These are phyloP conservation scores for Mesopsocus fuscifrons DNA, from an alignment of 2,888 invertebrate species.

Conservation along the genomic window DNA sequence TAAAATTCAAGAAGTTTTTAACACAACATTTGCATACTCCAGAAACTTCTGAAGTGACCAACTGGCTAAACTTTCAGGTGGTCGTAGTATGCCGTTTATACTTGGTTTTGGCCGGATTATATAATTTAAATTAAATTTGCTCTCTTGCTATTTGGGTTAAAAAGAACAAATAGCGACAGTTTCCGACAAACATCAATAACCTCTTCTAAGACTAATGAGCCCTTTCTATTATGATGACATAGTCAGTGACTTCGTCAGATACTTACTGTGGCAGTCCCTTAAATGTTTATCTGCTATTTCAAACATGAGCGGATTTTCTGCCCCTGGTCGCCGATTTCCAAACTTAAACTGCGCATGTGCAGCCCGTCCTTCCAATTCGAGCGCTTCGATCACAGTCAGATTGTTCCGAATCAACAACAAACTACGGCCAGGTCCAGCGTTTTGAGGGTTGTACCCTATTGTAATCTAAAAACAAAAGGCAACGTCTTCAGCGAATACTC, in stretches of 20 bases:
- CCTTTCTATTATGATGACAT: too few relatives aligned
- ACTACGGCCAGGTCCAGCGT: neutral
- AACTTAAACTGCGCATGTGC: slow-evolving; percentile 74
- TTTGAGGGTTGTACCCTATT: neutral
- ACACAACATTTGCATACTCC: too few relatives aligned
- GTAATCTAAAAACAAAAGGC: neutral
- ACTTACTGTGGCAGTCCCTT: slow-evolving; percentile 37
- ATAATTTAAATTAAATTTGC: too few relatives aligned
- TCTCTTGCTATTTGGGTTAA: too few relatives aligned
- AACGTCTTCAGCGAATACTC: neutral
- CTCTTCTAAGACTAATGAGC: too few relatives aligned
- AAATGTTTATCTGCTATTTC: slow-evolving; percentile 52
- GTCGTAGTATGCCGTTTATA: too few relatives aligned
- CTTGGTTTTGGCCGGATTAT: too few relatives aligned
- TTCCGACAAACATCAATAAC: neutral
- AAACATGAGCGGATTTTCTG: slow-evolving; percentile 53
- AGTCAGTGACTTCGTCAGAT: too few relatives aligned
- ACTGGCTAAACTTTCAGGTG: too few relatives aligned
- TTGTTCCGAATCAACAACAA: slow-evolving; percentile 50
- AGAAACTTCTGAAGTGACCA: too few relatives aligned
- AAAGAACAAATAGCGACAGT: too few relatives aligned
- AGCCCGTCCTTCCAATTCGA: slow-evolving; percentile 66
- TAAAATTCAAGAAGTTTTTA: too few relatives aligned
- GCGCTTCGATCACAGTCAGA: slow-evolving; percentile 73
- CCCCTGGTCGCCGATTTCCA: slow-evolving; percentile 68